phyloP scores from a whole-genome alignment of 2,113 vertebrate genomes.

The Passer montanus region DNA sequence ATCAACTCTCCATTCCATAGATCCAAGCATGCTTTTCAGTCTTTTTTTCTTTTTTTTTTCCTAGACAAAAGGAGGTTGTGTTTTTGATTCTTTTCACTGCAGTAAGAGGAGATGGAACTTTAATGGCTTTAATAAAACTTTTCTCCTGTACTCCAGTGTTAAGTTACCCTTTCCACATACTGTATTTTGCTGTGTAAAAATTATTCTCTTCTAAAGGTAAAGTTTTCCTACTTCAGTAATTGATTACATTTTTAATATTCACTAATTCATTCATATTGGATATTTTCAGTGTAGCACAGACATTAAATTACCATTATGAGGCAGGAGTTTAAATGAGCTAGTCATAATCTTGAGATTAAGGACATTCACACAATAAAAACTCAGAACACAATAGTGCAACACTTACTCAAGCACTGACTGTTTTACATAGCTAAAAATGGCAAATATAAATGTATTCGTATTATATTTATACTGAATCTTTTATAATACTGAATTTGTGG shows the following conservation, averaged over 20 bases:
- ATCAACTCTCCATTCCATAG: conserved; percentile 60
- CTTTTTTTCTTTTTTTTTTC: conserved; percentile 9
- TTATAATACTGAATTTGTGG: not conserved
- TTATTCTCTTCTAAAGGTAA: not conserved
- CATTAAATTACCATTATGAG: not conserved
- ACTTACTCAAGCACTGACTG: not conserved
- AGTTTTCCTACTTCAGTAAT: not conserved
- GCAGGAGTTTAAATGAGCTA: not conserved
- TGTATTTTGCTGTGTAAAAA: conserved; percentile 30
- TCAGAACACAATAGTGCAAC: not conserved
- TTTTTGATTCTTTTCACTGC: conserved; percentile 60
- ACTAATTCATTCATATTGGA: not conserved
- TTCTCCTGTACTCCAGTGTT: not conserved
- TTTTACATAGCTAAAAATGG: not conserved
- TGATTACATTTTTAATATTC: conserved; percentile 11
- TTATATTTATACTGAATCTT: not conserved
- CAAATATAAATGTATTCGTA: not conserved
- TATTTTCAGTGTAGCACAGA: not conserved
- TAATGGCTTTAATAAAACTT: conserved; percentile 70
- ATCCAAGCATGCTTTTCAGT: conserved; percentile 49
- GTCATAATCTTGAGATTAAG: not conserved
- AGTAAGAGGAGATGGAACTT: conserved; percentile 33
- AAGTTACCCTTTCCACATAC: conserved; percentile 29
- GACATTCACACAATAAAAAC: not conserved
- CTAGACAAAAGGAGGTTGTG: conserved; percentile 55